Percentiles rank a stretch among this genome's conserved stretches.
These are phyloP conservation scores for Megatriorchis doriae DNA, from an alignment of 2,113 vertebrate genomes.

Conservation along the genomic window DNA sequence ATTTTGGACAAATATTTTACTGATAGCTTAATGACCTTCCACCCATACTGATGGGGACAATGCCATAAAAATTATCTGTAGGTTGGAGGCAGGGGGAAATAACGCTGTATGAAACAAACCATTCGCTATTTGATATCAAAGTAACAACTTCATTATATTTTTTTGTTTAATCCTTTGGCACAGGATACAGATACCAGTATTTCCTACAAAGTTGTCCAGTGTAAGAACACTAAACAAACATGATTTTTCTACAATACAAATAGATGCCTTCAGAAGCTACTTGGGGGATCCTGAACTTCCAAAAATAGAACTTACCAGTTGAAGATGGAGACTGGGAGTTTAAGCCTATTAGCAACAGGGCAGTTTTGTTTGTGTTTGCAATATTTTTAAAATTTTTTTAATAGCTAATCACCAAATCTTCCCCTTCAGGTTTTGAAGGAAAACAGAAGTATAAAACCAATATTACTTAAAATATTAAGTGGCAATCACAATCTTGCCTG, in stretches of 20 bases:
- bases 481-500: neutral
- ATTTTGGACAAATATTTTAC: neutral
- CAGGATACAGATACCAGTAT: neutral
- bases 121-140: neutral
- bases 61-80: neutral
- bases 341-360: neutral
- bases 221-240: neutral
- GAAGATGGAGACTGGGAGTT: neutral
- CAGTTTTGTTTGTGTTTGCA: neutral
- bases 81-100: neutral
- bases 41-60: neutral
- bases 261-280: neutral
- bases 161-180: neutral
- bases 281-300: neutral
- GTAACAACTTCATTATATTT: neutral
- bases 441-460: neutral
- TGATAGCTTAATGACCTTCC: neutral
- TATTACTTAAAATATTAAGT: neutral
- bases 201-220: neutral
- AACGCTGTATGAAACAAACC: neutral
- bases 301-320: neutral
- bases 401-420: neutral
- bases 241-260: neutral
- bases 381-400: neutral
- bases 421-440: neutral